phyloP scores from a whole-genome alignment of 2,797 vertebrate genomes.

The Enoplosus armatus region DNA sequence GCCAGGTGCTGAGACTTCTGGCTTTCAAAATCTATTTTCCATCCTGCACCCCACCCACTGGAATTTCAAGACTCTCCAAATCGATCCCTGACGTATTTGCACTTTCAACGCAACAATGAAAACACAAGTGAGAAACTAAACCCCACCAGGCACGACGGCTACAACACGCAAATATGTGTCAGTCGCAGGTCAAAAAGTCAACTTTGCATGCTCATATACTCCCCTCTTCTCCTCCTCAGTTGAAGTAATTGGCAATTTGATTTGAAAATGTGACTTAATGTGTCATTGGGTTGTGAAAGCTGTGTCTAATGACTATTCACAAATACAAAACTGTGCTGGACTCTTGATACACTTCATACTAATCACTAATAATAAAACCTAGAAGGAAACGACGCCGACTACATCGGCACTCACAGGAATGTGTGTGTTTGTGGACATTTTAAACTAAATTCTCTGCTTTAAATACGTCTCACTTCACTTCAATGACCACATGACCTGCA shows the following conservation, averaged over 20 bases:
- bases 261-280: not conserved
- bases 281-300: not conserved
- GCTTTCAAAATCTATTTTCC: slow-evolving; percentile 45
- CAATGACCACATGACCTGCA: no score
- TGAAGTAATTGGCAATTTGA: not conserved
- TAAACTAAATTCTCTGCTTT: no score
- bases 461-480: no score
- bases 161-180: slow-evolving; percentile 26
- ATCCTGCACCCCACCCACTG: slow-evolving; percentile 39
- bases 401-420: not conserved
- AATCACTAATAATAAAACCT: no score
- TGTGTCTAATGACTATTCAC: not conserved
- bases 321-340: not conserved
- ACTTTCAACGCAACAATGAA: slow-evolving; percentile 50
- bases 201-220: not conserved
- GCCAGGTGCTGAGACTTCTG: slow-evolving; percentile 57
- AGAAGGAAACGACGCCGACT: not conserved
- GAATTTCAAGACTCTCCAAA: slow-evolving; percentile 62
- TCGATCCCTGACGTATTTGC: slow-evolving; percentile 55
- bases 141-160: slow-evolving; percentile 15
- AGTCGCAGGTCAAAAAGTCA: slow-evolving; percentile 21
- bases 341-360: not conserved
- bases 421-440: not conserved
- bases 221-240: not conserved
- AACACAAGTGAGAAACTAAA: slow-evolving; percentile 28